A percentile compares a stretch with the other conserved stretches of the same genome.
Evolutionary conservation across 2,888 invertebrate species (phyloP).

Genomic region (Nineta flava): DNA sequence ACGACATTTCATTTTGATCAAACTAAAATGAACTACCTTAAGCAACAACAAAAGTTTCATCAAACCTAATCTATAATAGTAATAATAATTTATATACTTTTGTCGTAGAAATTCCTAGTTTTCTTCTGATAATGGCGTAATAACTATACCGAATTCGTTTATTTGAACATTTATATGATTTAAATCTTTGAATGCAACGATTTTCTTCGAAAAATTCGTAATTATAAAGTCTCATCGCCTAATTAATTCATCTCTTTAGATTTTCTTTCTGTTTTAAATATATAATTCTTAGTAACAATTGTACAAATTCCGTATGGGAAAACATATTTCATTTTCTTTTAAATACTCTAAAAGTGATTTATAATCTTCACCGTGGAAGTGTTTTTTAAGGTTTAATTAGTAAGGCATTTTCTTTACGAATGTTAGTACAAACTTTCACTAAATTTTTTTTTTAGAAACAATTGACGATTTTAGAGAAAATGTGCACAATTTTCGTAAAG

Average conservation of each 20-base stretch:
- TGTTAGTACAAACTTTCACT: not conserved
- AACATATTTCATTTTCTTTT: not conserved
- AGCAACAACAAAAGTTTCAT: too few relatives aligned
- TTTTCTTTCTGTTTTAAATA: not conserved
- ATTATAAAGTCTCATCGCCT: too few relatives aligned
- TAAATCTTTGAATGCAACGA: too few relatives aligned
- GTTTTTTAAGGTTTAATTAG: not conserved
- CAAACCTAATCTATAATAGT: too few relatives aligned
- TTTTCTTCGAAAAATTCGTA: too few relatives aligned
- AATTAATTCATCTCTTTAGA: not conserved
- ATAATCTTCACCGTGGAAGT: not conserved
- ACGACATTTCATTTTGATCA: too few relatives aligned
- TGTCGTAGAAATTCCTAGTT: too few relatives aligned
- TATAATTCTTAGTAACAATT: not conserved
- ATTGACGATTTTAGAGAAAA: not conserved
- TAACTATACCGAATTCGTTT: too few relatives aligned
- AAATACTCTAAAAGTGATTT: not conserved
- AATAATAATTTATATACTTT: too few relatives aligned
- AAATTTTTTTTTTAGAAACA: not conserved
- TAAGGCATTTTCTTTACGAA: not conserved
- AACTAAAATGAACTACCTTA: too few relatives aligned
- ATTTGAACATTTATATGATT: too few relatives aligned
- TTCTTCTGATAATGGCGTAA: too few relatives aligned
- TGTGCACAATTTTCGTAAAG: not conserved
- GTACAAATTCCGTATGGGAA: not conserved